Percentiles rank a stretch among this genome's conserved stretches.
These are phyloP conservation scores for Anguilla marmorata DNA, from an alignment of 2,797 vertebrate genomes.

Conservation along the genomic window DNA sequence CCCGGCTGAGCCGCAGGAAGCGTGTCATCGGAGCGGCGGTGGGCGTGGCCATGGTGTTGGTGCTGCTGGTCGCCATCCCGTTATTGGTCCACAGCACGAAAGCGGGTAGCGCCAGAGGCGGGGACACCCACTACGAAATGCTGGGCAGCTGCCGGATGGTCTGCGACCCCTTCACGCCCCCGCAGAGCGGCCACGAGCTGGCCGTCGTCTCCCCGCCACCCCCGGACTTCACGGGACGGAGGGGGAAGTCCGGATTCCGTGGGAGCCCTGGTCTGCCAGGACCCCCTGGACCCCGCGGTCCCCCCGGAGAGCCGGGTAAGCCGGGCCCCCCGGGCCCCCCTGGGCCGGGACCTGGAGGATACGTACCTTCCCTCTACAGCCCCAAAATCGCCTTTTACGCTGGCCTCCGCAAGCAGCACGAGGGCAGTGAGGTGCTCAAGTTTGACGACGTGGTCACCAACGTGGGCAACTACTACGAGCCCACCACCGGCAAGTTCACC, in stretches of 20 bases:
- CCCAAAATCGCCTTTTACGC: conserved; percentile 87
- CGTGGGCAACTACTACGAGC: conserved; percentile 87
- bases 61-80: conserved; percentile 93
- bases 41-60: conserved; percentile 94
- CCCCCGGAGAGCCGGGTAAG: conserved; percentile 76
- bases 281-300: conserved; percentile 74
- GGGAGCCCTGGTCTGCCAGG: conserved; percentile 80
- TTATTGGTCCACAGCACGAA: conserved; percentile 94
- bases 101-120: conserved; percentile 76
- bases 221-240: conserved; percentile 83
- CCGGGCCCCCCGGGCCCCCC: conserved; percentile 79
- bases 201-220: conserved; percentile 68
- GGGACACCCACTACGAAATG: conserved; percentile 89
- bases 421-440: conserved; percentile 82
- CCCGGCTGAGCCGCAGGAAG: conserved; percentile 88
- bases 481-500: conserved; percentile 85
- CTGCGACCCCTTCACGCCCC: conserved; percentile 78
- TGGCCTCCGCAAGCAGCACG: conserved; percentile 80
- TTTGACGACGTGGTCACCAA: conserved; percentile 89
- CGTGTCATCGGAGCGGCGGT: conserved; percentile 90
- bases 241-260: conserved; percentile 81
- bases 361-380: conserved; percentile 77
- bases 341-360: conserved; percentile 76
- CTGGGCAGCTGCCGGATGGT: conserved; percentile 88
- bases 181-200: conserved; percentile 66